Conservation (phyloP, 23 tunicate species). For the Ascidia mentula region DNA sequence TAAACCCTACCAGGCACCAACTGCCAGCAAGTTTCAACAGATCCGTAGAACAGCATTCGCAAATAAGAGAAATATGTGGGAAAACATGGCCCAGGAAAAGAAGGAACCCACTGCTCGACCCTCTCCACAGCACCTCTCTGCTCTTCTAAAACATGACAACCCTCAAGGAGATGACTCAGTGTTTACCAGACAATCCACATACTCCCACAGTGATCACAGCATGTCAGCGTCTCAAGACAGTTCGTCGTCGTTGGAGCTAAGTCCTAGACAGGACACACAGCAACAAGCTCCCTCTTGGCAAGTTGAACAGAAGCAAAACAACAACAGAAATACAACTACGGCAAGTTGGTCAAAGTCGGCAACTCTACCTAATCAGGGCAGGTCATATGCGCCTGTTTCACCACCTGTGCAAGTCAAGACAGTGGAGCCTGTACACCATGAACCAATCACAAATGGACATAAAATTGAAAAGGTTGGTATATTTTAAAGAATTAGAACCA, state of each 20-base stretch:
- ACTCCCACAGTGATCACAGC: neutral
- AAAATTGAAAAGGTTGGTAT: neutral
- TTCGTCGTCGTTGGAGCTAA: neutral
- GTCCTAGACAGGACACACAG: neutral
- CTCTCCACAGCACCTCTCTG: constrained; percentile 37
- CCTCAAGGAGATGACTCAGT: neutral
- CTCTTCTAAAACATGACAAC: constrained; percentile 45
- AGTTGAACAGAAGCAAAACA: neutral
- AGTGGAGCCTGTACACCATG: neutral
- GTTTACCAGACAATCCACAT: neutral
- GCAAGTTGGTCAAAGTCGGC: constrained; percentile 33
- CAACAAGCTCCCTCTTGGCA: neutral
- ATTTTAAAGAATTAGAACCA: too few species aligned
- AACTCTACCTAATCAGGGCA: constrained; percentile 14
- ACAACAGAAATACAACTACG: neutral
- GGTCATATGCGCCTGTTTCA: neutral
- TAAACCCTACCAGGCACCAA: constrained; percentile 31
- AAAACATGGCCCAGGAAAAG: constrained; percentile 37
- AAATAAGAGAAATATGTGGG: constrained; percentile 74
- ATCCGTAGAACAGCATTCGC: constrained; percentile 67
- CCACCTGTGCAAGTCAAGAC: neutral
- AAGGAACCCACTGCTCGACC: neutral
- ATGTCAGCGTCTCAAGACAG: neutral
- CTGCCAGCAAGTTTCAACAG: constrained; percentile 36
- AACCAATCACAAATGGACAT: neutral